Percentiles rank a stretch among this genome's conserved stretches.
Conservation (phyloP, 1,140 invertebrate genomes). For the Musca vetustissima region DNA sequence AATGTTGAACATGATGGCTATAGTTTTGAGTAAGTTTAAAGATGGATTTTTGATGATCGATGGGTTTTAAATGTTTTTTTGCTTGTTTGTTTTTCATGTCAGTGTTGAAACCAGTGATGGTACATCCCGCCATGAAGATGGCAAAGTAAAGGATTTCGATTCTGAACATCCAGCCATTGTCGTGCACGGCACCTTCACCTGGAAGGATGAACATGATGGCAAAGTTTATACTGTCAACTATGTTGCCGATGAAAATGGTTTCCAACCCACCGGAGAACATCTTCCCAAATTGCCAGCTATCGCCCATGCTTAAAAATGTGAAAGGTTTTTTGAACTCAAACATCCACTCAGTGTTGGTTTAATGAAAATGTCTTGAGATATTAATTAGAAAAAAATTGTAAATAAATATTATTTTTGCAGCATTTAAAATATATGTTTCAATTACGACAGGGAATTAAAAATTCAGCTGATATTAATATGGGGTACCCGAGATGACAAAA, state of each 20-base stretch:
- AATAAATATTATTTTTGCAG: no score
- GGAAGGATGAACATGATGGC: conserved; percentile 63
- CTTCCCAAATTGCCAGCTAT: conserved; percentile 25
- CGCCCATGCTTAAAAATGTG: no score
- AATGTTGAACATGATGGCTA: conserved; percentile 52
- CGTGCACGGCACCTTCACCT: conserved; percentile 66
- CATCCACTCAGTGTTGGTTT: no score
- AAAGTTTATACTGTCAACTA: conserved; percentile 63
- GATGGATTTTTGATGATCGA: background rate
- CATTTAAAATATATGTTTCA: no score
- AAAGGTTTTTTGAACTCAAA: no score
- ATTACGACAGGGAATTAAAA: no score
- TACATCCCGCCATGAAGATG: conserved; percentile 66
- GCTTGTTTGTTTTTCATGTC: no score
- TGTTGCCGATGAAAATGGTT: conserved; percentile 59
- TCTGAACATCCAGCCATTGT: conserved; percentile 59
- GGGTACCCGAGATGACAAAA: no score
- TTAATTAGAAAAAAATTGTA: no score
- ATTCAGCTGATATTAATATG: no score
- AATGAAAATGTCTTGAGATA: no score
- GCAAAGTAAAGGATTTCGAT: conserved; percentile 62
- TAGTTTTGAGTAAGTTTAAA: conserved; percentile 37
- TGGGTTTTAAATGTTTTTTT: no score
- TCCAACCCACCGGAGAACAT: conserved; percentile 35
- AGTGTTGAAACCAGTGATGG: conserved; percentile 72